Evolutionary conservation across 2,888 invertebrate genomes (phyloP).

Genomic region (Diarsia dahlii): DNA sequence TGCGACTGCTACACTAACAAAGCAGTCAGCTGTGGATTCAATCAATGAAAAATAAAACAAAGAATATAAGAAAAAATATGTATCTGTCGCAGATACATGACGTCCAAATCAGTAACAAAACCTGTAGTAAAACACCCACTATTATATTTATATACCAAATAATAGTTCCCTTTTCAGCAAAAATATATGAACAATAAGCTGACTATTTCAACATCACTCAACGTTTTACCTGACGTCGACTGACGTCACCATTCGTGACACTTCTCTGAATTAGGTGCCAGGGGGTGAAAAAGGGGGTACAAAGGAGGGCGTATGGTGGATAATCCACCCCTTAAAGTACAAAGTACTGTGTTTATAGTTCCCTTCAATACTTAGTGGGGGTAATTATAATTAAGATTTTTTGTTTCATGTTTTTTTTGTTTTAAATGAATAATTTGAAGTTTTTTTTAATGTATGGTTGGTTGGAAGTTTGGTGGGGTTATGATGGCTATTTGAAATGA

Average conservation of each 20-base stretch:
- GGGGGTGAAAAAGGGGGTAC: conserved; percentile 9
- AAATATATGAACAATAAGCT: conserved; percentile 13
- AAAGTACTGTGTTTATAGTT: conserved; percentile 37
- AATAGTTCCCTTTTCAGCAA: neutral
- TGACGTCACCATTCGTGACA: conserved; percentile 58
- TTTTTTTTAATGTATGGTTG: neutral
- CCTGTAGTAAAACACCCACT: too few relatives aligned
- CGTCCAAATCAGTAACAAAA: neutral
- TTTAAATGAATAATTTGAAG: conserved; percentile 9
- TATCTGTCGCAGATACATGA: too few relatives aligned
- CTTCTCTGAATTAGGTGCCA: conserved; percentile 59
- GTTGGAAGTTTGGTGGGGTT: neutral
- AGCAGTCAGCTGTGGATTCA: neutral
- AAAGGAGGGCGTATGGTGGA: conserved; percentile 10
- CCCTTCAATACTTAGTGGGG: conserved; percentile 14
- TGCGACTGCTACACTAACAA: neutral
- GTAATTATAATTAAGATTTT: conserved; percentile 31
- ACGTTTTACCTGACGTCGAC: conserved; percentile 44
- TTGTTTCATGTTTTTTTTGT: conserved; percentile 14
- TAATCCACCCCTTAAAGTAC: conserved; percentile 33
- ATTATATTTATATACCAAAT: too few relatives aligned
- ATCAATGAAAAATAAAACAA: neutral
- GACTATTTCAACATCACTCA: conserved; percentile 30
- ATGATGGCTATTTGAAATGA: neutral
- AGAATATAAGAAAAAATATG: too few relatives aligned